phyloP scores from a whole-genome alignment of 2,888 invertebrate species.

The Diogma glabrata region DNA sequence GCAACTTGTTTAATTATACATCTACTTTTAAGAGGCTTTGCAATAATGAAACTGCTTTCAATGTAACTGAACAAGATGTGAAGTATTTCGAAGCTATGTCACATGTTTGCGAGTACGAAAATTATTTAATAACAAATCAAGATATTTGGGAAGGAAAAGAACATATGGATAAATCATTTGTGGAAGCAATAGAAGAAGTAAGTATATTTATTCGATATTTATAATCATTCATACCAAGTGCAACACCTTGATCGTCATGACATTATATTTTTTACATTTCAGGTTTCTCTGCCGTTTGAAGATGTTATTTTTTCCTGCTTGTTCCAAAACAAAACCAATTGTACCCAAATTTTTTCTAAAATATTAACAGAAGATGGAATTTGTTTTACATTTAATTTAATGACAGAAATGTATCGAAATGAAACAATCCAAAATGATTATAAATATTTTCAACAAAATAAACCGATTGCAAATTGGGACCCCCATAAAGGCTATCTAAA shows the following conservation, averaged over 20 bases:
- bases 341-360: neutral
- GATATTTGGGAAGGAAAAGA: neutral
- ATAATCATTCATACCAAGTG: too few relatives aligned
- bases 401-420: neutral
- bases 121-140: neutral
- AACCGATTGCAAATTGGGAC: neutral
- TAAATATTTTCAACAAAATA: neutral
- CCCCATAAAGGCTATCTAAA: neutral
- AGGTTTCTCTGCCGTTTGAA: neutral
- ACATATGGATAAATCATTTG: constrained; percentile 1
- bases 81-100: constrained; percentile 1
- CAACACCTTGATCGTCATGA: too few relatives aligned
- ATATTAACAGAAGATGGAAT: neutral
- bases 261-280: too few relatives aligned
- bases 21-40: neutral
- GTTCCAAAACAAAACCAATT: neutral
- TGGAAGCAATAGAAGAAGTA: neutral
- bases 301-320: neutral
- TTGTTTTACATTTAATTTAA: neutral
- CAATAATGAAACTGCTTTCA: neutral
- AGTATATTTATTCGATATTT: too few relatives aligned
- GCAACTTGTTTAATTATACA: neutral
- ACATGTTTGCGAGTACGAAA: neutral
- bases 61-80: too few relatives aligned
- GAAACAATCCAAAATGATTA: neutral